phyloP scores from a whole-genome alignment of 2,888 invertebrate genomes.

The Acronicta psi region DNA sequence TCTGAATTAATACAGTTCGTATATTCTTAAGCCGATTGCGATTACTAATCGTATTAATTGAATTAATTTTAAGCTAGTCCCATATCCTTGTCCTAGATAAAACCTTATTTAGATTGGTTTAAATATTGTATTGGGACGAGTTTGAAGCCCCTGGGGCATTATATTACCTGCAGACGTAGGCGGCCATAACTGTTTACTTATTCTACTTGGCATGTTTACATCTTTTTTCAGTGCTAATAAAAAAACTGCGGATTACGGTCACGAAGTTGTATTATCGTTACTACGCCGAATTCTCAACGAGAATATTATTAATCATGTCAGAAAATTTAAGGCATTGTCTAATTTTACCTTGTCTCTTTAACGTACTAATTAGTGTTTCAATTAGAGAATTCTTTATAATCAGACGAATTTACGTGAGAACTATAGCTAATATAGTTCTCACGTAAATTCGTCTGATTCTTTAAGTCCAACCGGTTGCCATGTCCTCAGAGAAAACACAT shows the following conservation, averaged over 20 bases:
- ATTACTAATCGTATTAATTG: too few species aligned
- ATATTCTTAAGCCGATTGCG: too few species aligned
- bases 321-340: constrained; percentile 14
- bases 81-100: constrained; percentile 23
- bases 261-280: neutral
- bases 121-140: constrained; percentile 35
- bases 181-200: constrained; percentile 25
- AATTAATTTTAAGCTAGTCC: neutral
- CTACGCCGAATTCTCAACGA: neutral
- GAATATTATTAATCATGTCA: constrained; percentile 10
- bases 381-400: constrained; percentile 10
- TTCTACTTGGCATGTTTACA: constrained; percentile 19
- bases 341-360: constrained; percentile 1
- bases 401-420: too few species aligned
- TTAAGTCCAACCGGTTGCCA: constrained; percentile 1
- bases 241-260: constrained; percentile 4
- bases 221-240: constrained; percentile 15
- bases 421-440: constrained; percentile 4
- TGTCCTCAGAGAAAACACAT: constrained; percentile 5
- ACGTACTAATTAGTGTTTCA: constrained; percentile 20
- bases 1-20: too few species aligned
- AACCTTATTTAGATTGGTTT: constrained; percentile 31
- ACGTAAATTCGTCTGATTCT: constrained; percentile 1
- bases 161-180: constrained; percentile 33
- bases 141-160: constrained; percentile 37